Conservation (phyloP, 2,797 vertebrate genomes). For the Scarus forsteni region DNA sequence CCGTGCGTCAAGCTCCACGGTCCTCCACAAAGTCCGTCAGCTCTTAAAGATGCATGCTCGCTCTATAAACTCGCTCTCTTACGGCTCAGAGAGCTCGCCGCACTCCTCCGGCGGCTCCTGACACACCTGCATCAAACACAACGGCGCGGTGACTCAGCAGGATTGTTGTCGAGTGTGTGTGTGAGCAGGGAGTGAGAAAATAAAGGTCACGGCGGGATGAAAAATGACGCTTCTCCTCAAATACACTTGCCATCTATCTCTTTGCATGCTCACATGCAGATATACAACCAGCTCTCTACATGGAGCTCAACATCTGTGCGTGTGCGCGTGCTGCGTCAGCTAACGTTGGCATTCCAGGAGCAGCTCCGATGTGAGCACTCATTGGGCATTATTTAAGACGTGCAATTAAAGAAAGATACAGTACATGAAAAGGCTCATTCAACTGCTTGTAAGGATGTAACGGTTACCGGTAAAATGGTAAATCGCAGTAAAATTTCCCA, state of each 20-base stretch:
- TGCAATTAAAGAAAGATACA: too few relatives aligned
- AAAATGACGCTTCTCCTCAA: neutral
- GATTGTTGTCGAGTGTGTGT: neutral
- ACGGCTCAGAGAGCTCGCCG: slow-evolving; percentile 22
- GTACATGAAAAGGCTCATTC: too few relatives aligned
- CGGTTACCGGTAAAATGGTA: too few relatives aligned
- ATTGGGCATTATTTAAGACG: too few relatives aligned
- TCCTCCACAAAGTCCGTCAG: slow-evolving; percentile 43
- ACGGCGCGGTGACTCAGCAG: slow-evolving; percentile 32
- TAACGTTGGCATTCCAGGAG: too few relatives aligned
- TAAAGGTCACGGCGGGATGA: neutral
- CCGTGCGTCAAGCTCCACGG: slow-evolving; percentile 36
- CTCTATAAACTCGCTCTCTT: slow-evolving; percentile 8
- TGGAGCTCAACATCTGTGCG: too few relatives aligned
- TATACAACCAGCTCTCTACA: too few relatives aligned
- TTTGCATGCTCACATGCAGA: neutral
- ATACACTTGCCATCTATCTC: neutral
- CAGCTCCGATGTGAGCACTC: too few relatives aligned
- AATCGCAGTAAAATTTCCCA: too few relatives aligned
- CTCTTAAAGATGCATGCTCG: slow-evolving; percentile 57
- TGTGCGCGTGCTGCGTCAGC: too few relatives aligned
- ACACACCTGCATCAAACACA: slow-evolving; percentile 28
- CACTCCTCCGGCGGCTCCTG: slow-evolving; percentile 11
- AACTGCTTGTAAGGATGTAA: too few relatives aligned
- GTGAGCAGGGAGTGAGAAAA: neutral